Percentiles rank a stretch among this genome's conserved stretches.
Conservation (phyloP, 2,888 invertebrate species). For the Globia sparganii region DNA sequence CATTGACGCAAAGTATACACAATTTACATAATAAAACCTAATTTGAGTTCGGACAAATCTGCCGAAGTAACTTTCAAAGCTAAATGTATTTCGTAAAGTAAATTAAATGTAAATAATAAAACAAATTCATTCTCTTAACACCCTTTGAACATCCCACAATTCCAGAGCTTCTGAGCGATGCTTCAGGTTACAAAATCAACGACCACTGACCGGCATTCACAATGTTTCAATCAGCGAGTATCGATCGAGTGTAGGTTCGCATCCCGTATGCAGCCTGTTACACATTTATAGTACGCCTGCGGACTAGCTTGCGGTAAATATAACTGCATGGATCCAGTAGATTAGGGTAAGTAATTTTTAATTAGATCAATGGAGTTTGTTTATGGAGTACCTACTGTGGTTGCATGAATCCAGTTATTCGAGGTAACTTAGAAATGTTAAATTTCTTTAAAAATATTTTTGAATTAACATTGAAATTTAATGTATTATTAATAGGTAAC, state of each 20-base stretch:
- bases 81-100: not conserved
- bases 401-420: not conserved
- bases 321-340: constrained; percentile 22
- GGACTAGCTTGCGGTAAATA: constrained; percentile 41
- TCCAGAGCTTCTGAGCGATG: constrained; percentile 8
- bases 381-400: not conserved
- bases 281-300: constrained; percentile 50
- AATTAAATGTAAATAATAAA: not conserved
- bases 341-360: constrained; percentile 43
- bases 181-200: constrained; percentile 47
- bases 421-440: not conserved
- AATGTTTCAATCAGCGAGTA: constrained; percentile 62
- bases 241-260: constrained; percentile 61
- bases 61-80: not conserved
- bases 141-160: constrained; percentile 1
- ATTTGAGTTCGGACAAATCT: not conserved
- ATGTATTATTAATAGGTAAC: not conserved
- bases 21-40: not conserved
- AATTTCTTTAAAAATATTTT: not conserved
- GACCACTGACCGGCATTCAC: constrained; percentile 26
- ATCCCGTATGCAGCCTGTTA: constrained; percentile 56
- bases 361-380: constrained; percentile 35
- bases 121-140: not conserved
- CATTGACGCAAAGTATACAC: not conserved
- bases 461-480: not conserved